phyloP scores from a whole-genome alignment of 2,797 vertebrate species.

The Leuciscus waleckii region DNA sequence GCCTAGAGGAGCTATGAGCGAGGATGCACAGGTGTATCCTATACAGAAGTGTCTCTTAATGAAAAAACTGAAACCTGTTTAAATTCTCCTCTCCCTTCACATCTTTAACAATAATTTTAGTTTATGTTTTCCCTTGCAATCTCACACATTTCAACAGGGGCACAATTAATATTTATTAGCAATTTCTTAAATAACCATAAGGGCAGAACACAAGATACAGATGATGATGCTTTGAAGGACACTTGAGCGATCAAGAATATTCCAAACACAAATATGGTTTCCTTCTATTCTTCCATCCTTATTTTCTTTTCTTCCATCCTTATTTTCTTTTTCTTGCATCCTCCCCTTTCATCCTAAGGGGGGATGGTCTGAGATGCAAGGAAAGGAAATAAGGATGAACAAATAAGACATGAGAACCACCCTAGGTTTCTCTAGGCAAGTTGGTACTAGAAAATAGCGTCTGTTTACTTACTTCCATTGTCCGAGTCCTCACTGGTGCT shows the following conservation, averaged over 20 bases:
- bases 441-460: background rate
- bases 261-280: background rate
- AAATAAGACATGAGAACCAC: background rate
- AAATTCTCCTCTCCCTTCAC: background rate
- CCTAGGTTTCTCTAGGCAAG: background rate
- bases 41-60: background rate
- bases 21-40: background rate
- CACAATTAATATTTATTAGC: background rate
- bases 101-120: background rate
- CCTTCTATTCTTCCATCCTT: background rate
- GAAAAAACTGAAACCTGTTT: background rate
- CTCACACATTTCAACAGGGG: background rate
- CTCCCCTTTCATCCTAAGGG: background rate
- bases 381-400: background rate
- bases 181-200: background rate
- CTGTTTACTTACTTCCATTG: conserved; percentile 91
- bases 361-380: background rate
- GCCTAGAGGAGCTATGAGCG: background rate
- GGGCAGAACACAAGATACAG: too few relatives aligned
- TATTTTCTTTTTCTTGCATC: background rate
- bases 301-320: background rate
- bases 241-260: background rate
- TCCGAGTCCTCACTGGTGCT: conserved; percentile 98
- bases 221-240: background rate
- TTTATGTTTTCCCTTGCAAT: background rate